These are phyloP conservation scores for Sinocyclocheilus anshuiensis DNA, from an alignment of 2,113 vertebrate species.

Conservation along the genomic window DNA sequence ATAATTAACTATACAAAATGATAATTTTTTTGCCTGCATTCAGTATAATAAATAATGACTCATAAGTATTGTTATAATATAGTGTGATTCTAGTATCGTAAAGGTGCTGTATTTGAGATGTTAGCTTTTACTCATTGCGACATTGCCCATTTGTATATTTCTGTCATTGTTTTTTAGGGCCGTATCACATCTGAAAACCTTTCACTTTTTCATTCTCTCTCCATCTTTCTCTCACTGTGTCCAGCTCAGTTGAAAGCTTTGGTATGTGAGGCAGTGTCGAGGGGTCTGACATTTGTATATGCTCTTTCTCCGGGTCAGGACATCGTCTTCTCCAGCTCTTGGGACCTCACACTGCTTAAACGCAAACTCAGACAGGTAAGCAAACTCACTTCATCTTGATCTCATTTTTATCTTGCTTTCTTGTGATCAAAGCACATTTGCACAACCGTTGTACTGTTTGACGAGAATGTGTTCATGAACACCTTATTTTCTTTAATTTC, in stretches of 20 bases:
- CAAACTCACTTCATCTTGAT: not conserved
- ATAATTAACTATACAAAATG: not conserved
- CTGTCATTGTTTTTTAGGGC: no score
- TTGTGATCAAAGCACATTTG: not conserved
- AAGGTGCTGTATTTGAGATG: no score
- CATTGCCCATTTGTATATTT: no score
- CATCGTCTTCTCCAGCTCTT: constrained; percentile 84
- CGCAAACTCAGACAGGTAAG: constrained; percentile 85
- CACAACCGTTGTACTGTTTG: not conserved
- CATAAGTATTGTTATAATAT: not conserved
- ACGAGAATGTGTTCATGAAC: not conserved
- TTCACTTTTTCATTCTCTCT: not conserved
- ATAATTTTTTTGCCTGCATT: not conserved
- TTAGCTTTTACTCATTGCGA: no score
- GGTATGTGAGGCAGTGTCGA: constrained; percentile 73
- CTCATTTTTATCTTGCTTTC: constrained; percentile 28
- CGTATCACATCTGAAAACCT: not conserved
- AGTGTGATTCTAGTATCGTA: not conserved
- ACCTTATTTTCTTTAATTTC: not conserved
- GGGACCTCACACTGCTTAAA: constrained; percentile 81
- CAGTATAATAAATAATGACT: not conserved
- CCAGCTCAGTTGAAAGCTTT: constrained; percentile 78
- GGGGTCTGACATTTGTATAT: constrained; percentile 78
- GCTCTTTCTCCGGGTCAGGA: constrained; percentile 88
- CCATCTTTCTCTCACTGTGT: constrained; percentile 19